Conservation (phyloP, 2,113 vertebrate genomes). For the Mus pahari region DNA sequence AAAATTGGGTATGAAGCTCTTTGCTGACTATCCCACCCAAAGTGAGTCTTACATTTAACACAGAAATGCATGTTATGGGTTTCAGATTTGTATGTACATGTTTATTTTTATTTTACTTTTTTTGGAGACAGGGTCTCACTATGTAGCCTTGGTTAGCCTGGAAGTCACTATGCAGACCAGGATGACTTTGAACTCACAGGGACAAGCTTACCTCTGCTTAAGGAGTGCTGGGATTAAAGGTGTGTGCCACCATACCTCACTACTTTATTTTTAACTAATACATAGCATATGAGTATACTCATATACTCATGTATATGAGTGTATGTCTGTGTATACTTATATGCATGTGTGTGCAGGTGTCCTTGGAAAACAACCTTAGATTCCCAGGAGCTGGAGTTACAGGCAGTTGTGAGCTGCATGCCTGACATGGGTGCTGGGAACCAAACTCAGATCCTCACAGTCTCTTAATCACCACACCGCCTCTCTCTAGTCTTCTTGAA, state of each 20-base stretch:
- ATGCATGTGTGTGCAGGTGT: neutral
- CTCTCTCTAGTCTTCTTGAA: neutral
- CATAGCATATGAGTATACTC: too few relatives aligned
- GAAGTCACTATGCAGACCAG: neutral
- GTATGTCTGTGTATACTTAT: neutral
- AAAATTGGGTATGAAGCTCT: neutral
- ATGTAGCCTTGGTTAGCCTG: neutral
- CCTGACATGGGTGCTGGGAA: neutral
- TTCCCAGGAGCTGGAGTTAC: neutral
- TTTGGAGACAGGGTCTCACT: neutral
- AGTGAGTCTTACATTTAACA: neutral
- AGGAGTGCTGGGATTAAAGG: neutral
- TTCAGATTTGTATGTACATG: neutral
- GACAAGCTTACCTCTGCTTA: too few relatives aligned
- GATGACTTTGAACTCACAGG: too few relatives aligned
- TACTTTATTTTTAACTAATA: neutral
- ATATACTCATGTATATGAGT: neutral
- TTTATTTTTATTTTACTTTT: neutral
- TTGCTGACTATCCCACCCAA: neutral
- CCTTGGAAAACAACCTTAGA: neutral
- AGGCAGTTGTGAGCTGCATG: neutral
- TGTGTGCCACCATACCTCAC: rapidly evolving
- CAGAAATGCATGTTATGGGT: constrained; percentile 9
- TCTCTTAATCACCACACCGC: neutral
- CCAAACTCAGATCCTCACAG: neutral